Base-by-base conservation (phyloP, 2,888 invertebrate species). In the Ormyrus thymus region DNA sequence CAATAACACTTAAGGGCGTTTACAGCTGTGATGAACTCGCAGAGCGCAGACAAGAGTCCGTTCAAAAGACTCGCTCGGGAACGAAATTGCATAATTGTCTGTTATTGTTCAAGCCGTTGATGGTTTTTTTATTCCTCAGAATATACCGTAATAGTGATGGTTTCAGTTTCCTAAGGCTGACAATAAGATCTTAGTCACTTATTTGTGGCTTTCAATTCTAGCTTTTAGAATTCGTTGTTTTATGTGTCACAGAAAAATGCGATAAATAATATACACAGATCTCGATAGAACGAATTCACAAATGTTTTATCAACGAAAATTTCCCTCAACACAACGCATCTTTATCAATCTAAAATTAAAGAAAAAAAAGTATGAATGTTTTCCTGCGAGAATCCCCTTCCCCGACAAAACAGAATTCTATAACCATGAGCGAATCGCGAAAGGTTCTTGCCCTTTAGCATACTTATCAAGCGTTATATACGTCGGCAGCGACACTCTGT, bases 391-490 rank as follows among this genome's bases (percentile, higher is more conserved):
- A 29, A 29, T 29, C 29, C 4, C 3, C 4, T 50, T 46, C 11
- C 45, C 13, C 48, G 13, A 48, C 8, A 64, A 1, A 48, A 1
- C n/a, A 53, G 43, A 53, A 53, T 43, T 15, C 13, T 50, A 15
- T 50, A 8, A n/a, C 4, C 53, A 29, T 2, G 29, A 29, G 53
- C 53, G 11, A 2, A 11, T 0, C 43, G 29, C 29, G 29, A 29
- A 50, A 76, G 76, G 76, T 76, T 70, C 62, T 76, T 70, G 70
- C 76, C 69, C 76, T 76, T 76, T 76, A 76, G 29, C 70, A 70
- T 50, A 76, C 70, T 76, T 76, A n/a, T 43, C 66, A 8, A 43
- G 56, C 53, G 11, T 48, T 29, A 29, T 29, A 29, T 29, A 29
- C 29, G 3, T 29, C 29, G 29, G 29, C 29, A 29, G 29, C 29